Percentiles rank a stretch among this genome's conserved stretches.
These are phyloP conservation scores for Corvus hawaiiensis DNA, from an alignment of 2,113 vertebrate genomes.

Conservation along the genomic window DNA sequence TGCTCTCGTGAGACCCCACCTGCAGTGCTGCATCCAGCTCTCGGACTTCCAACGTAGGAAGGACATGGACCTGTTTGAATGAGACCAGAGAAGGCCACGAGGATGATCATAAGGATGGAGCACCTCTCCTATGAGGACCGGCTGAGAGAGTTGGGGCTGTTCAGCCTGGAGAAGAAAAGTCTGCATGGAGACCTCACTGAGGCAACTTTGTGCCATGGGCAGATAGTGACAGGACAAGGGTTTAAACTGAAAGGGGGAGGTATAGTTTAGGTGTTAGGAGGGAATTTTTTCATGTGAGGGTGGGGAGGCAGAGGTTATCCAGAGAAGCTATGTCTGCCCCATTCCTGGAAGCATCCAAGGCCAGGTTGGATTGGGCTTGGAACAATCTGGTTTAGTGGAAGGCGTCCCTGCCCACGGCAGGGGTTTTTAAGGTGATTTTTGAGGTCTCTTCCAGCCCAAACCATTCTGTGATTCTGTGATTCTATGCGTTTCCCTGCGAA, in stretches of 20 bases:
- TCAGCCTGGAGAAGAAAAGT: background rate
- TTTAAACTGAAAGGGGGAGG: background rate
- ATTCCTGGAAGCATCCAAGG: background rate
- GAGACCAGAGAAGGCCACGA: background rate
- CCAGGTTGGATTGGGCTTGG: no score
- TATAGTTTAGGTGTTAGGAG: background rate
- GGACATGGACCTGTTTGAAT: background rate
- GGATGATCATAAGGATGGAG: background rate
- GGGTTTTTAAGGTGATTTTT: background rate
- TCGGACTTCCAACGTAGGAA: rapidly evolving
- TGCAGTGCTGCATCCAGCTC: background rate
- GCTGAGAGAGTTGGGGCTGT: background rate
- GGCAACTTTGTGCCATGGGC: background rate
- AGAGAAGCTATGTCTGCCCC: background rate
- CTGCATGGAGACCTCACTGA: background rate
- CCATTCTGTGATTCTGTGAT: background rate
- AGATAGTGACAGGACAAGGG: no score
- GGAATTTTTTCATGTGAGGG: background rate
- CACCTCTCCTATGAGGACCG: background rate
- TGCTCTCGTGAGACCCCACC: background rate
- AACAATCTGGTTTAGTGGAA: background rate
- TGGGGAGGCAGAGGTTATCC: background rate
- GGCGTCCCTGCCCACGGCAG: background rate
- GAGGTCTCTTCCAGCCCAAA: background rate
- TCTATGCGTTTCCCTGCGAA: background rate